These are phyloP conservation scores for Pseudois nayaur DNA, from an alignment of 2,113 vertebrate species.

Conservation along the genomic window DNA sequence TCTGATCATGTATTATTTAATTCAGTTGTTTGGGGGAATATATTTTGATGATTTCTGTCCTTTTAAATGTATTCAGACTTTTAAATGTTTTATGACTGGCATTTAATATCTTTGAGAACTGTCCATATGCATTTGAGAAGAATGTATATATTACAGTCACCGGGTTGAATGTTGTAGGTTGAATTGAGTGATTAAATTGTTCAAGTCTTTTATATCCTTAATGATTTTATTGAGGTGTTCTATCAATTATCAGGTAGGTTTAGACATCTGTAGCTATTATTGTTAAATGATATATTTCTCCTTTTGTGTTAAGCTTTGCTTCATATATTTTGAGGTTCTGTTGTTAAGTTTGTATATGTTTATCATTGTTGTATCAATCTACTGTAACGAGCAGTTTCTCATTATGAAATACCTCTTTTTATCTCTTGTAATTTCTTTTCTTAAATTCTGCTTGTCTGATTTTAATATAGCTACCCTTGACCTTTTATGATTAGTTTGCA, in stretches of 20 bases:
- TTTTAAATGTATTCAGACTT: not conserved
- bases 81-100: not conserved
- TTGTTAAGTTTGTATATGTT: not conserved
- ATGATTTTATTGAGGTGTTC: not conserved
- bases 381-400: not conserved
- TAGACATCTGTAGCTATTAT: not conserved
- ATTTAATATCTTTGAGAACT: not conserved
- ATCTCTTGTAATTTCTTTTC: not conserved
- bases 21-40: not conserved
- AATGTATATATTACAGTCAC: not conserved
- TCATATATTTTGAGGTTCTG: conserved; percentile 1
- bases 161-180: not conserved
- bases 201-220: not conserved
- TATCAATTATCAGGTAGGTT: not conserved
- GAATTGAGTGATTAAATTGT: not conserved
- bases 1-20: not conserved
- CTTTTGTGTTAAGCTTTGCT: not conserved
- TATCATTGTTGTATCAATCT: not conserved
- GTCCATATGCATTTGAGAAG: not conserved
- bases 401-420: not conserved
- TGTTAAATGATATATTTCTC: not conserved
- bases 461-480: not conserved
- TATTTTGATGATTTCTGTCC: not conserved
- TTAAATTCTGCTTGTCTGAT: not conserved
- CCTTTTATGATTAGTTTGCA: not conserved